phyloP scores from a whole-genome alignment of 2,113 vertebrate genomes.

The Myrmecophaga tridactyla region DNA sequence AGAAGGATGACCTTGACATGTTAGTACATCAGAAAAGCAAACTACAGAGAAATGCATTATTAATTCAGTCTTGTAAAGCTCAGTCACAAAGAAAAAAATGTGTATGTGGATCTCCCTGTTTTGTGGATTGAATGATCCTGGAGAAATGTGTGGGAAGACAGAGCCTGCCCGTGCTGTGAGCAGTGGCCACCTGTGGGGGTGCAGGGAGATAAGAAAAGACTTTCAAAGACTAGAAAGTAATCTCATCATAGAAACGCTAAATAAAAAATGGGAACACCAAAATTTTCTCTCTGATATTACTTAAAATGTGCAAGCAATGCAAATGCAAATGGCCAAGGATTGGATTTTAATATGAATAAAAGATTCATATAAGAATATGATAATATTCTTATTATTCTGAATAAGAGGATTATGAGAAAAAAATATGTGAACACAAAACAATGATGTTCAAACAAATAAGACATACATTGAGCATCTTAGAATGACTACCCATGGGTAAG shows the following conservation, averaged over 20 bases:
- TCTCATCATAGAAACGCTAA: not conserved
- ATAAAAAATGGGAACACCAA: not conserved
- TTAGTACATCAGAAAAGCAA: not conserved
- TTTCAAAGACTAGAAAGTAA: not conserved
- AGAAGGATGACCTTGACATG: not conserved
- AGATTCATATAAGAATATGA: too few relatives aligned
- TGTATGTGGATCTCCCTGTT: not conserved
- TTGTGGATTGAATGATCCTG: not conserved
- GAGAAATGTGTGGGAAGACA: not conserved
- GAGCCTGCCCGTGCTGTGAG: not conserved
- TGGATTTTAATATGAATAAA: too few relatives aligned
- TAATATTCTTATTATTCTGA: too few relatives aligned
- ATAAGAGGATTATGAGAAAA: not conserved
- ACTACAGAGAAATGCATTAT: not conserved
- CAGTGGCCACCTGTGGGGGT: not conserved
- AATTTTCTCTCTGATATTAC: not conserved
- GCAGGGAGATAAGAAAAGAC: conserved; percentile 8
- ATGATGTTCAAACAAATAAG: not conserved
- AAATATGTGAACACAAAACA: not conserved
- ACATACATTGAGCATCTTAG: rapidly evolving
- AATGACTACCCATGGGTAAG: rapidly evolving
- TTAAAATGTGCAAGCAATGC: not conserved
- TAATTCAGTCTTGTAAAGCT: not conserved
- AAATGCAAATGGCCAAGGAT: not conserved
- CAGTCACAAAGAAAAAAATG: rapidly evolving